A percentile compares a stretch with the other conserved stretches of the same genome.
phyloP scores from a whole-genome alignment of 1,140 invertebrate species.

The Dinoponera quadriceps region DNA sequence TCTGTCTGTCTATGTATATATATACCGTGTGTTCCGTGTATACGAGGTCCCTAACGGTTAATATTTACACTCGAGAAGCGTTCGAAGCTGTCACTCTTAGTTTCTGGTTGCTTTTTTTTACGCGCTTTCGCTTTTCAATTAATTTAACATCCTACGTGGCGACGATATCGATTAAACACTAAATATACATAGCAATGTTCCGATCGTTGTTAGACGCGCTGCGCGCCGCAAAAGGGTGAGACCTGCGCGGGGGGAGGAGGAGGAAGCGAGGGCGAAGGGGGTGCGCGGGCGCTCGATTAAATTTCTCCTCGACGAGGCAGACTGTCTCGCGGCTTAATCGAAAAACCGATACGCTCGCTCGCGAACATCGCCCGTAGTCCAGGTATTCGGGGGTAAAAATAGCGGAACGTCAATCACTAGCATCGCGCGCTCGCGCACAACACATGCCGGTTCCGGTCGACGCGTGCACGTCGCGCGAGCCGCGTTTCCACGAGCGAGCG shows the following conservation, averaged over 20 bases:
- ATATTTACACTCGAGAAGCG: constrained; percentile 76
- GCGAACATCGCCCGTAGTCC: not conserved
- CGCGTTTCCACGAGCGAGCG: not conserved
- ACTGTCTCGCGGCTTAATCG: constrained; percentile 53
- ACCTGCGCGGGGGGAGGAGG: constrained; percentile 6
- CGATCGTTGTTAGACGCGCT: constrained; percentile 81
- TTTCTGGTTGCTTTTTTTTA: not conserved
- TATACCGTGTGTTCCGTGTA: constrained; percentile 35
- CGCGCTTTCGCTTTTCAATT: constrained; percentile 25
- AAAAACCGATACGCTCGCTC: constrained; percentile 43
- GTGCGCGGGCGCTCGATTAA: constrained; percentile 25
- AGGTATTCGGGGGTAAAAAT: constrained; percentile 34
- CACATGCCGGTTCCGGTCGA: not conserved
- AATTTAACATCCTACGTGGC: constrained; percentile 70
- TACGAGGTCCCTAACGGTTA: constrained; percentile 76
- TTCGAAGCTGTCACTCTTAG: constrained; percentile 74
- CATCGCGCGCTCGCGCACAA: constrained; percentile 1
- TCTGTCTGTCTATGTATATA: constrained; percentile 32
- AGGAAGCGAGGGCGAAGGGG: not conserved
- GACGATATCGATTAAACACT: constrained; percentile 75
- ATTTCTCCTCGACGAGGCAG: constrained; percentile 58
- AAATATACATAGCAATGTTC: constrained; percentile 74
- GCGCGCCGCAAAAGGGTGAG: constrained; percentile 42
- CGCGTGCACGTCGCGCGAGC: constrained; percentile 4
- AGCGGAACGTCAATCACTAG: constrained; percentile 51